Conservation (phyloP, 2,797 vertebrate genomes). For the Manis pentadactyla region DNA sequence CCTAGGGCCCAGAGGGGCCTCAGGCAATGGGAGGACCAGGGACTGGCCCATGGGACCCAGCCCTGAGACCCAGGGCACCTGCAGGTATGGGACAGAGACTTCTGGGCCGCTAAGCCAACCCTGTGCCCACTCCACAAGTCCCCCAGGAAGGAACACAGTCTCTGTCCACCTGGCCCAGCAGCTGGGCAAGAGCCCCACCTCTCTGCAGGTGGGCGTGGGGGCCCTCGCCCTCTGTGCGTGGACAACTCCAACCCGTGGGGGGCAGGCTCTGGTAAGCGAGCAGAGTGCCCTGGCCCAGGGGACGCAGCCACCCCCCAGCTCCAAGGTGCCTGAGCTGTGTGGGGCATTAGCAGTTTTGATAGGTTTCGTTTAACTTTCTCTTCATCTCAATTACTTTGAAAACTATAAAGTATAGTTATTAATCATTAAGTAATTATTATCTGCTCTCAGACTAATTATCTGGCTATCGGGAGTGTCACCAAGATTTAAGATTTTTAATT, state of each 20-base stretch:
- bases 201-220: neutral
- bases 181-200: neutral
- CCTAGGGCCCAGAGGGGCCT: neutral
- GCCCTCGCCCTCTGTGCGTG: neutral
- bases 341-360: neutral
- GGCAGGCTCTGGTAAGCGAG: neutral
- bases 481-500: slow-evolving; percentile 83
- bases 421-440: slow-evolving; percentile 84
- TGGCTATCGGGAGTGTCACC: slow-evolving; percentile 81
- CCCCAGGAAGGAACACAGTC: neutral
- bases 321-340: neutral
- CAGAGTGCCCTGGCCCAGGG: accelerated
- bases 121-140: neutral
- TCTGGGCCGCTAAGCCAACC: neutral
- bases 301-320: neutral
- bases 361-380: slow-evolving; percentile 65
- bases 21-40: neutral
- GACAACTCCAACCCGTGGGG: neutral
- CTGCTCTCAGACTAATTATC: slow-evolving; percentile 85
- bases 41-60: neutral
- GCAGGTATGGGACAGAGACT: neutral
- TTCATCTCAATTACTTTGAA: slow-evolving; percentile 79
- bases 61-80: neutral
- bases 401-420: slow-evolving; percentile 81
- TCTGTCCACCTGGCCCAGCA: neutral